A percentile compares a stretch with the other conserved stretches of the same genome.
Conservation (phyloP, 2,888 invertebrate genomes). For the Euzetes globulus region DNA sequence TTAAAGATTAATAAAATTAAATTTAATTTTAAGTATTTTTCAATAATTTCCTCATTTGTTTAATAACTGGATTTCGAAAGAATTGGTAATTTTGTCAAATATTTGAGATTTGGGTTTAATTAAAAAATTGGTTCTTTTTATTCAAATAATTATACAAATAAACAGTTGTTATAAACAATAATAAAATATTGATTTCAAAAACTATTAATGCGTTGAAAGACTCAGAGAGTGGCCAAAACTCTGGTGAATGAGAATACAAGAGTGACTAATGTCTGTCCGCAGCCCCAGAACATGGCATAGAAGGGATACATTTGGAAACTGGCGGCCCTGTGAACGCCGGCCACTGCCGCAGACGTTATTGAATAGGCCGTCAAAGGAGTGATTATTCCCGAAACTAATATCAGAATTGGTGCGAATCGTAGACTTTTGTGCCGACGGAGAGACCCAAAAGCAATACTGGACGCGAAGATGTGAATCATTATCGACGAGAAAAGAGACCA, state of each 20-base stretch:
- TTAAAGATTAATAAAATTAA: too few species aligned
- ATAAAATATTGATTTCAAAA: conserved; percentile 18
- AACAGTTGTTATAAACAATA: conserved; percentile 14
- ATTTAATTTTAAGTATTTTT: too few species aligned
- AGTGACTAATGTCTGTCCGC: conserved; percentile 81
- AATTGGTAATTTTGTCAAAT: neutral
- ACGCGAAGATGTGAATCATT: conserved; percentile 79
- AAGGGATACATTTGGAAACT: conserved; percentile 80
- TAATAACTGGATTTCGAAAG: too few species aligned
- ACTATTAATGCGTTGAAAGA: conserved; percentile 30
- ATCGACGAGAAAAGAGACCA: conserved; percentile 92
- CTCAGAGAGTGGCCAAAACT: conserved; percentile 80
- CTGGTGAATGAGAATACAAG: conserved; percentile 86
- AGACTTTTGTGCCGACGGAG: conserved; percentile 89
- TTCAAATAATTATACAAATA: conserved; percentile 7
- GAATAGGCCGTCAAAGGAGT: conserved; percentile 81
- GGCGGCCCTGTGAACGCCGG: conserved; percentile 85
- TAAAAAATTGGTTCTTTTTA: neutral
- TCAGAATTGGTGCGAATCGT: conserved; percentile 78
- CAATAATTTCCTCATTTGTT: too few species aligned
- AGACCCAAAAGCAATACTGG: conserved; percentile 80
- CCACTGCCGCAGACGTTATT: conserved; percentile 80
- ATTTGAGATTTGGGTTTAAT: too few species aligned
- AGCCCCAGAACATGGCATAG: conserved; percentile 88
- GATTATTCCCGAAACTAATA: conserved; percentile 79